Evolutionary conservation across 2,888 invertebrate genomes (phyloP).

Genomic region (Caenorhabditis sp.): DNA sequence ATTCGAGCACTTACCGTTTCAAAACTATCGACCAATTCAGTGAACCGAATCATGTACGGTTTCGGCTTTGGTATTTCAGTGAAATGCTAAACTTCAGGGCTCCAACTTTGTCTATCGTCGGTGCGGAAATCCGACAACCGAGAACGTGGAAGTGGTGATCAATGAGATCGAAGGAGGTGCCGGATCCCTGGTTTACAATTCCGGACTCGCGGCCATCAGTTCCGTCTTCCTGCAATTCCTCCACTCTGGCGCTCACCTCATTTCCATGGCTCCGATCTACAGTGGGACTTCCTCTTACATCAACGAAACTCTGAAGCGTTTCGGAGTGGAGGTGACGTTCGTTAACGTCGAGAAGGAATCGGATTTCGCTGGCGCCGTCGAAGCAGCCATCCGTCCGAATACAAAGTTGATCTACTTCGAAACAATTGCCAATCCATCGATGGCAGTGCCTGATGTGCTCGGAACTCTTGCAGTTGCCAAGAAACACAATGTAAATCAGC

Average conservation of each 20-base stretch:
- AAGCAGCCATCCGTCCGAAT: conserved; percentile 76
- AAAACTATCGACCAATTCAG: conserved; percentile 56
- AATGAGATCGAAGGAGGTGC: conserved; percentile 67
- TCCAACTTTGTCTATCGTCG: conserved; percentile 62
- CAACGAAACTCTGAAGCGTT: conserved; percentile 73
- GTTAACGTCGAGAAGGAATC: conserved; percentile 57
- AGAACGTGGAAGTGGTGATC: conserved; percentile 65
- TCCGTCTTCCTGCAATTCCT: conserved; percentile 79
- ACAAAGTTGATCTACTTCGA: conserved; percentile 80
- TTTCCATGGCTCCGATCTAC: conserved; percentile 78
- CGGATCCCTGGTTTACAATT: conserved; percentile 63
- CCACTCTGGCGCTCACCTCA: conserved; percentile 79
- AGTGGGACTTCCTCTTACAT: conserved; percentile 77
- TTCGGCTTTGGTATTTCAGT: background rate
- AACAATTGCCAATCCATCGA: conserved; percentile 80
- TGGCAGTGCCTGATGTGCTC: conserved; percentile 79
- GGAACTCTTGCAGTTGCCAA: conserved; percentile 70
- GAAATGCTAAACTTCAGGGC: conserved; percentile 40
- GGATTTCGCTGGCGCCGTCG: conserved; percentile 73
- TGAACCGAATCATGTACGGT: conserved; percentile 56
- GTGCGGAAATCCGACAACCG: conserved; percentile 69
- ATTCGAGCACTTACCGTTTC: conserved; percentile 61
- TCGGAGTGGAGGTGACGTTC: conserved; percentile 75
- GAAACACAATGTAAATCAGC: conserved; percentile 44
- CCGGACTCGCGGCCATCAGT: conserved; percentile 75